These are phyloP conservation scores for Mythimna ferrago DNA, from an alignment of 2,888 invertebrate genomes.

Conservation along the genomic window DNA sequence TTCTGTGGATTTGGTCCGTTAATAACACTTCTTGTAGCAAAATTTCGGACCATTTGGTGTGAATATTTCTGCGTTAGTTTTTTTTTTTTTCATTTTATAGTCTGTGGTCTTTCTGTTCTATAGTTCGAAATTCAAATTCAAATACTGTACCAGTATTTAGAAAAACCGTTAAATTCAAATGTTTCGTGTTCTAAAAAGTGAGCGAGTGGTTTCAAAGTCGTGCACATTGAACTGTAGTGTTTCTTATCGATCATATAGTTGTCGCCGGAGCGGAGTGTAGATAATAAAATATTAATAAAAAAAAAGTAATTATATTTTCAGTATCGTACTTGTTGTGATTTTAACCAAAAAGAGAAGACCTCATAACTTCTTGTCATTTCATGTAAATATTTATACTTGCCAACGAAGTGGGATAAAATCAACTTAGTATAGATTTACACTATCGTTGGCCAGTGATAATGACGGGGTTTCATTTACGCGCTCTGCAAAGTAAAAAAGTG, in stretches of 20 bases:
- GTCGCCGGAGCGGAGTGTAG: conserved; percentile 77
- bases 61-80: conserved; percentile 6
- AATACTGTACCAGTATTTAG: conserved; percentile 23
- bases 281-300: conserved; percentile 69
- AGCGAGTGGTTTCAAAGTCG: conserved; percentile 59
- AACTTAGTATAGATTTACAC: conserved; percentile 44
- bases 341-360: conserved; percentile 87
- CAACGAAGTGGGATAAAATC: conserved; percentile 50
- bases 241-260: conserved; percentile 52
- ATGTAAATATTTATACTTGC: conserved; percentile 78
- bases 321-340: conserved; percentile 88
- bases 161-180: conserved; percentile 35
- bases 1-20: not conserved
- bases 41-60: conserved; percentile 6
- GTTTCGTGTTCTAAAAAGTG: conserved; percentile 39
- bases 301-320: conserved; percentile 82
- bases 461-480: conserved; percentile 55
- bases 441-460: conserved; percentile 54
- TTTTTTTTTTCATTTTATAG: not conserved
- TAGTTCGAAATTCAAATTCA: conserved; percentile 33
- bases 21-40: not conserved
- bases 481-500: conserved; percentile 9
- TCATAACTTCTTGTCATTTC: conserved; percentile 80
- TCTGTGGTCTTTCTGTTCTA: conserved; percentile 7
- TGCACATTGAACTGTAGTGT: conserved; percentile 60